Evolutionary conservation across 92 coral and sea anemone species (phyloP), one percentile per base, ranked within the genome.

Genomic region (Scolanthus callimorphus): DNA sequence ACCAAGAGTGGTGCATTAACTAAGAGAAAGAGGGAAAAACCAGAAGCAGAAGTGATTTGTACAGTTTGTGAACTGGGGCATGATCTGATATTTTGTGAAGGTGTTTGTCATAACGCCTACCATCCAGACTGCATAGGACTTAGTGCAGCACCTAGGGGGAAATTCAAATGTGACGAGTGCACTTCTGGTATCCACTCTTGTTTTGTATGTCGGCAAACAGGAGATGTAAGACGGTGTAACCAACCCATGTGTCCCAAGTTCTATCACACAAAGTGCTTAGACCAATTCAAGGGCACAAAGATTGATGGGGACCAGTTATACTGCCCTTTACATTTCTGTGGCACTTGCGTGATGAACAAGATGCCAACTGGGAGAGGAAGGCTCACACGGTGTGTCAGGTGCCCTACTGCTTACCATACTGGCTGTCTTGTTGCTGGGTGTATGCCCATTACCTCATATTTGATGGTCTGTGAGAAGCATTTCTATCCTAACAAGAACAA

Each of bases 371-470:
- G 78, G 27, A 77, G 91, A 63, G 83, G 90, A 39, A 64, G 88
- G 37, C 73, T 89, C 49, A 86, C 79, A 22, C 85, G 94, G 43
- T 92, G 98, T 50, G 85, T 82, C 6, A 89, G 98, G 11, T 92
- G 98, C 39, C 98, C 98, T 3, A 85, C 91, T 2, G 89, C 98
- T 9, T 92, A 88, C 49, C 98, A 92, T 66, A 64, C 86, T 20
- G 96, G 94, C 11, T 92, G 98, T 53, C 91, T 92, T 6, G 98
- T 88, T 0, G 98, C 98, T 22, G 98, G 98, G 1, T 92, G 96
- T 67, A 72, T 92, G 61, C 96, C 96, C 3, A 73, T 92, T 20
- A 80, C 87, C 0, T 77, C 96, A 11, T 86, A 84, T 54, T 63
- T 85, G 3, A 81, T 92, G 85, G 96, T 85, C 2, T 92, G 98